These are phyloP conservation scores for Idaea biselata DNA, from an alignment of 2,888 invertebrate genomes.

Conservation along the genomic window DNA sequence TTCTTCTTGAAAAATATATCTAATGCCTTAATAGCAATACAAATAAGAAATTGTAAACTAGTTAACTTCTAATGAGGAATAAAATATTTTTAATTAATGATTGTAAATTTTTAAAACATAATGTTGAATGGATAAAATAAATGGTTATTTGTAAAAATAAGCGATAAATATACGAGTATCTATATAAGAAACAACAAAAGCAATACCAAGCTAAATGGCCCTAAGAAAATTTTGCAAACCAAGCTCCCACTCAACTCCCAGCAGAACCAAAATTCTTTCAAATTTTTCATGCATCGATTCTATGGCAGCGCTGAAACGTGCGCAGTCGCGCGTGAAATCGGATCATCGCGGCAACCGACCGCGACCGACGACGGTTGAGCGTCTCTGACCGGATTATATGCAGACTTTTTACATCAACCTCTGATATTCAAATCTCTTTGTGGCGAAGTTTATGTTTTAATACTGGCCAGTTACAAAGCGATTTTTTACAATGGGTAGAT, in stretches of 20 bases:
- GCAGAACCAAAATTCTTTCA: conserved; percentile 24
- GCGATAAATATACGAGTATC: no score
- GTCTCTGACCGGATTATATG: conserved; percentile 54
- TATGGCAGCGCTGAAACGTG: conserved; percentile 25
- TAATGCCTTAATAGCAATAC: no score
- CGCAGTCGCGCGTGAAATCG: conserved; percentile 54
- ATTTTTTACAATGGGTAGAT: neutral
- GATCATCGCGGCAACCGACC: conserved; percentile 44
- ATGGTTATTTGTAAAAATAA: no score
- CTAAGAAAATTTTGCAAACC: no score
- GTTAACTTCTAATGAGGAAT: no score
- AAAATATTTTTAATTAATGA: no score
- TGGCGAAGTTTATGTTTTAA: conserved; percentile 1
- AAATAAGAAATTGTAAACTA: no score
- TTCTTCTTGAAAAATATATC: no score
- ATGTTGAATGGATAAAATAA: no score
- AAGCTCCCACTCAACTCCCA: conserved; percentile 7
- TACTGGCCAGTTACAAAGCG: conserved; percentile 1
- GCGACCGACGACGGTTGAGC: conserved; percentile 58
- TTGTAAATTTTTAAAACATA: no score
- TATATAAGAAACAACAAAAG: no score
- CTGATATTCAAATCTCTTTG: conserved; percentile 7
- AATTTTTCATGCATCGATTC: conserved; percentile 31
- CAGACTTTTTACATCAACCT: conserved; percentile 18
- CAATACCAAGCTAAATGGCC: no score